Evolutionary conservation across 92 coral and sea anemone species (phyloP).

Genomic region (Chrysogorgia sp.): DNA sequence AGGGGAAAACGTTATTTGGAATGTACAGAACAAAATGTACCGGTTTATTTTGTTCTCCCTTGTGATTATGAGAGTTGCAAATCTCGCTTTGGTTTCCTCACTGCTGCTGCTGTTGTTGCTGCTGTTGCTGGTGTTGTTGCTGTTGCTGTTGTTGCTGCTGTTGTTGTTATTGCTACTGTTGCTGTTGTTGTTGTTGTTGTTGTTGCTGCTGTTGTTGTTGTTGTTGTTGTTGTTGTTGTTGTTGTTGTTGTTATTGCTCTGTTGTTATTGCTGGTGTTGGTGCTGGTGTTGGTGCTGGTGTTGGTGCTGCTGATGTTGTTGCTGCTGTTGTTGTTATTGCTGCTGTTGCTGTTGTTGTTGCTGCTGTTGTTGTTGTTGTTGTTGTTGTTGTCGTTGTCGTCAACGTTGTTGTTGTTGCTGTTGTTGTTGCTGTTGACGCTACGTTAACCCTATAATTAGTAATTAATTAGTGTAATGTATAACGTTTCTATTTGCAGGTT

Average conservation of each 20-base stretch:
- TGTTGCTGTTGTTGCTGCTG: too few species aligned
- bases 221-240: neutral
- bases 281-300: neutral
- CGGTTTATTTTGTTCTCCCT: too few species aligned
- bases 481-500: constrained; percentile 67
- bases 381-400: neutral
- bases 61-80: too few species aligned
- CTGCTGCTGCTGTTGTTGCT: too few species aligned
- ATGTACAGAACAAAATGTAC: too few species aligned
- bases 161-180: neutral
- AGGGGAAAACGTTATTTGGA: too few species aligned
- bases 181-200: neutral
- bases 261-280: neutral
- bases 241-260: neutral
- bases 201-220: neutral
- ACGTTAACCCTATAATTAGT: neutral
- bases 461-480: too few species aligned
- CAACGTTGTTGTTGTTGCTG: neutral
- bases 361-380: neutral
- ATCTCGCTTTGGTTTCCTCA: too few species aligned
- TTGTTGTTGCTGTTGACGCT: neutral
- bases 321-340: neutral
- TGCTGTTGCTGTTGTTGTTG: neutral
- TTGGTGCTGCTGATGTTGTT: neutral
- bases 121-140: too few species aligned